These are phyloP conservation scores for Pseudopleuronectes americanus DNA, from an alignment of 2,797 vertebrate genomes.

Conservation along the genomic window DNA sequence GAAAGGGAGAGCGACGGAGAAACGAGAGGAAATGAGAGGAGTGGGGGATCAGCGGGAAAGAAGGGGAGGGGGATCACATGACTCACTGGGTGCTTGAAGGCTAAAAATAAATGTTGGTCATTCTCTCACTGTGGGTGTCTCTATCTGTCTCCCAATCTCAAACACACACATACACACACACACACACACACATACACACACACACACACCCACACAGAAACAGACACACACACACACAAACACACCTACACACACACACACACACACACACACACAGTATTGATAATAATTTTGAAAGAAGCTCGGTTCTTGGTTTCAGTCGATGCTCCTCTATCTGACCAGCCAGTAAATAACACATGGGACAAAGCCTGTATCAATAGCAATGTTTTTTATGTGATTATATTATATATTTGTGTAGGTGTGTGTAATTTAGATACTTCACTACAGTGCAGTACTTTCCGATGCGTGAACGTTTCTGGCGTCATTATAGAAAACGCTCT, in stretches of 20 bases:
- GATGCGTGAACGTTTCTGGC: not conserved
- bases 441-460: not conserved
- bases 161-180: constrained; percentile 5
- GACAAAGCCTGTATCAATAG: not conserved
- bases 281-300: constrained; percentile 41
- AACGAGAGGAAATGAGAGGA: constrained; percentile 46
- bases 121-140: constrained; percentile 62
- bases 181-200: constrained; percentile 13
- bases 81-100: constrained; percentile 75
- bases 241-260: constrained; percentile 5
- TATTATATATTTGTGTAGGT: not conserved
- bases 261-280: constrained; percentile 17
- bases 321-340: constrained; percentile 25
- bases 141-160: constrained; percentile 16
- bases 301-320: constrained; percentile 43
- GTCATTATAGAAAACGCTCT: not conserved
- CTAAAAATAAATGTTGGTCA: constrained; percentile 82
- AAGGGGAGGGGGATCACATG: constrained; percentile 73
- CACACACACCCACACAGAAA: constrained; percentile 23
- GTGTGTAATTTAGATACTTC: not conserved
- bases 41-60: constrained; percentile 58
- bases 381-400: not conserved
- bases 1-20: constrained; percentile 37
- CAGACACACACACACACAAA: constrained; percentile 1
- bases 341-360: constrained; percentile 6